Evolutionary conservation across 1,140 invertebrate genomes (phyloP), one percentile per base, ranked within the genome.

Genomic region (Trachymyrmex cornetzi): DNA sequence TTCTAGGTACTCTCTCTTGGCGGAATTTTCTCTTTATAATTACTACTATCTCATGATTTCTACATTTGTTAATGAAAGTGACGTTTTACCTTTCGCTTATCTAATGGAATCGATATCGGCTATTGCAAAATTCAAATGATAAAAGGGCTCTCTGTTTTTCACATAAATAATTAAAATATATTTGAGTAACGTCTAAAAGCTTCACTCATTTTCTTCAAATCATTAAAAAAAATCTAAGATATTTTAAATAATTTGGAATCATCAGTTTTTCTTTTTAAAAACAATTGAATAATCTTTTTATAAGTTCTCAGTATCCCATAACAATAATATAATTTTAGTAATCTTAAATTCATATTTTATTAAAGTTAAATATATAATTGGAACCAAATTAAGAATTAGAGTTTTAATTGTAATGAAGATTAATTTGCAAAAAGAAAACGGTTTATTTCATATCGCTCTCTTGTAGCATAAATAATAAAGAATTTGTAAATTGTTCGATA

Each of bases 1-100:
- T 82, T 82, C 80, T 27, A 57, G 67, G 71, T 67, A 16, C 67
- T 34, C 67, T n/a, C 50, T 48, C 66, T 82, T 50, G 38, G 77
- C 48, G 22, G 22, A 55, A 59, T 48, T 84, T 38, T 59, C 79
- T 71, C 22, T 59, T 81, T 24, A 72, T 72, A 72, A 82, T 71
- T 82, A 82, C 7, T 53, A 80, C 4, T 9, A 6, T 53, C 63
- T 34, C 77, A 30, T 34, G 44, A 55, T 55, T 69, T 69, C 61
- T 44, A 64, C 48, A 69, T 53, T 69, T 80, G n/a, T 27, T 67
- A 50, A 30, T 64, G 48, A 63, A 64, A 27, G 14, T 57, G 22
- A 79, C 61, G 6, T 53, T 67, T 53, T 16, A 11, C 7, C 22
- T 7, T 50, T 67, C 12, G 16, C 6, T 12, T 50, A 55, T 12